Percentiles rank a stretch among this genome's conserved stretches.
phyloP scores from a whole-genome alignment of 2,888 invertebrate species.

The Drosophila pseudotakahashii region DNA sequence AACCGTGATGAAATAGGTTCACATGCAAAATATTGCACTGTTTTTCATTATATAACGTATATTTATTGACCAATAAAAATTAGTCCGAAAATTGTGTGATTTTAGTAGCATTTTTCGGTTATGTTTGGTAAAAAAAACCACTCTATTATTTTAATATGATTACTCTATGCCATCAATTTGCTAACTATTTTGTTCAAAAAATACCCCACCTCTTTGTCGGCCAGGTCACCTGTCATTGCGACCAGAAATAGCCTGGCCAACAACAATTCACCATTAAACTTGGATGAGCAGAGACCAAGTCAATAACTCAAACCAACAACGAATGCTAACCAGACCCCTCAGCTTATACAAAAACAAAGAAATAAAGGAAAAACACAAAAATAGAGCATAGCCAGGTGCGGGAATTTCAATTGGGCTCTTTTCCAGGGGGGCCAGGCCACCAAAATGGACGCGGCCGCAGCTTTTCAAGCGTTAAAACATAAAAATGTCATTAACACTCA shows the following conservation, averaged over 20 bases:
- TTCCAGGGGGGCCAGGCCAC: constrained; percentile 39
- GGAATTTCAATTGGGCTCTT: constrained; percentile 64
- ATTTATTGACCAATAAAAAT: neutral
- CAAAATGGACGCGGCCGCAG: constrained; percentile 51
- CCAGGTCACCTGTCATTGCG: constrained; percentile 45
- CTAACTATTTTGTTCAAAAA: neutral
- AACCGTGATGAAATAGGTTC: no score
- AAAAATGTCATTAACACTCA: constrained; percentile 79
- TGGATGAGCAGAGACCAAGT: constrained; percentile 31
- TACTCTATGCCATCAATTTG: constrained; percentile 3
- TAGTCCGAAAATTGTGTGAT: neutral
- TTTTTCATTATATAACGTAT: no score
- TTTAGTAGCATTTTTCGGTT: neutral
- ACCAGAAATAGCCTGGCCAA: constrained; percentile 20
- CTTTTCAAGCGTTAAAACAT: constrained; percentile 78
- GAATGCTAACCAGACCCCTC: constrained; percentile 35
- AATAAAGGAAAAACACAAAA: constrained; percentile 9
- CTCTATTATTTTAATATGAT: neutral
- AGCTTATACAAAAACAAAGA: constrained; percentile 1
- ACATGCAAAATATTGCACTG: no score
- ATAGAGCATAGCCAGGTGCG: constrained; percentile 47
- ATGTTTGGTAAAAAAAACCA: neutral
- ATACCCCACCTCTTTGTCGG: constrained; percentile 7
- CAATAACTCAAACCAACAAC: constrained; percentile 41
- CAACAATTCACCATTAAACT: constrained; percentile 35